Conservation (phyloP, 2,113 vertebrate genomes). For the Oryzias melastigma region DNA sequence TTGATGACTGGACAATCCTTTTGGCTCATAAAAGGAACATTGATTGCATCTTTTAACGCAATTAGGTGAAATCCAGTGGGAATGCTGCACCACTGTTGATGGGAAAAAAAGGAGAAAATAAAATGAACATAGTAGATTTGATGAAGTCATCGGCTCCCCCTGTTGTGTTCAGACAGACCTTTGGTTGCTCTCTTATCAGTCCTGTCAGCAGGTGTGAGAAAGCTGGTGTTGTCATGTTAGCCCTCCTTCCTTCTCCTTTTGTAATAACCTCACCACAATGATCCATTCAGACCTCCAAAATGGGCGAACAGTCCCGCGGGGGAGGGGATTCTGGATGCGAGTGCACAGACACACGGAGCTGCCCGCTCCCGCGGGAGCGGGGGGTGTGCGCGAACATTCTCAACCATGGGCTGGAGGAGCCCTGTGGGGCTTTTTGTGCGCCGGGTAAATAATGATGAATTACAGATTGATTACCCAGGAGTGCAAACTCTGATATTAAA, state of each 20-base stretch:
- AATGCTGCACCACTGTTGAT: neutral
- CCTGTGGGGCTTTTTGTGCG: slow-evolving; percentile 45
- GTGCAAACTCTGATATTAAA: slow-evolving; percentile 63
- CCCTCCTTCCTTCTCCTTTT: slow-evolving; percentile 31
- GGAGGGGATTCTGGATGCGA: slow-evolving; percentile 6
- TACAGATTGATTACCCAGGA: slow-evolving; percentile 74
- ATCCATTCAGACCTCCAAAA: slow-evolving; percentile 59
- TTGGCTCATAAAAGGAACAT: neutral
- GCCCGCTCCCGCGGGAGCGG: slow-evolving; percentile 23
- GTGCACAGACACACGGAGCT: neutral
- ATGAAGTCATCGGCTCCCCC: neutral
- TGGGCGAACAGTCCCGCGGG: slow-evolving; percentile 54
- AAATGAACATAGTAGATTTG: neutral
- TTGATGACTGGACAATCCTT: too few relatives aligned
- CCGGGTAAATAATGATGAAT: slow-evolving; percentile 74
- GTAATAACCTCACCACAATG: slow-evolving; percentile 65
- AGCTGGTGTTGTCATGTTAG: slow-evolving; percentile 34
- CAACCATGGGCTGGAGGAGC: slow-evolving; percentile 18
- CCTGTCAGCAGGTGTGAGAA: slow-evolving; percentile 18
- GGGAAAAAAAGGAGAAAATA: neutral
- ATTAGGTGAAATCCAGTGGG: neutral
- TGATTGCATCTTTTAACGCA: neutral
- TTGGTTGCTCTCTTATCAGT: slow-evolving; percentile 7
- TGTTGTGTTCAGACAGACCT: slow-evolving; percentile 5
- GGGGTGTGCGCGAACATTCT: slow-evolving; percentile 19